A percentile compares a stretch with the other conserved stretches of the same genome.
Conservation (phyloP, 2,888 invertebrate genomes). For the Petrolisthes cinctipes region DNA sequence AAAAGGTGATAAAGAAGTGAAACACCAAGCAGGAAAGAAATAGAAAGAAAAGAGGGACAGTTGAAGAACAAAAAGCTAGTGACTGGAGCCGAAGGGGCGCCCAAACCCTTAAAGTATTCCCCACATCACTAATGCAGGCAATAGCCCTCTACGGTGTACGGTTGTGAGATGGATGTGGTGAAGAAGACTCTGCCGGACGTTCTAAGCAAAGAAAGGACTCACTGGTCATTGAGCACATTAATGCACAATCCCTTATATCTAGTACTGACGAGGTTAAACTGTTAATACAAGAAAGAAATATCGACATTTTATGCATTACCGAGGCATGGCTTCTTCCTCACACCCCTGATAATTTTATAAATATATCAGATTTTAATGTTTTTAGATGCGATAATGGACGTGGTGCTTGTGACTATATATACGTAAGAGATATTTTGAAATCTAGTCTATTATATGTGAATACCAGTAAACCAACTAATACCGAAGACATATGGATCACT, state of each 20-base stretch:
- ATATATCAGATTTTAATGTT: neutral
- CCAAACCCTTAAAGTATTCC: too few species aligned
- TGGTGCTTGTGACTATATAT: neutral
- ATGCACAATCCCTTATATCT: neutral
- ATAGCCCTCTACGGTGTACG: too few species aligned
- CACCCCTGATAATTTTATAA: neutral
- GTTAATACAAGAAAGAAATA: neutral
- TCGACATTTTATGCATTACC: neutral
- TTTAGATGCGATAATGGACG: too few species aligned
- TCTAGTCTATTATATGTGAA: too few species aligned
- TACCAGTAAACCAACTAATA: neutral
- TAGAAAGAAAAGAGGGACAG: too few species aligned
- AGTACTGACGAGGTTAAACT: neutral
- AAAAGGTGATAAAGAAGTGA: too few species aligned
- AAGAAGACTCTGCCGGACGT: neutral
- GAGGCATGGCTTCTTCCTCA: neutral
- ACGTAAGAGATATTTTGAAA: neutral
- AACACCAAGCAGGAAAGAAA: too few species aligned
- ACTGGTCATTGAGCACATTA: neutral
- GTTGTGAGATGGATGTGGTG: neutral
- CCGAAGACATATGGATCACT: neutral
- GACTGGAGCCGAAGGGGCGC: too few species aligned
- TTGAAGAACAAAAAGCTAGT: too few species aligned
- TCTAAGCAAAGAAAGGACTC: neutral
- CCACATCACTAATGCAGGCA: too few species aligned